phyloP scores from a whole-genome alignment of 2,113 vertebrate species.

The Ochotona princeps region DNA sequence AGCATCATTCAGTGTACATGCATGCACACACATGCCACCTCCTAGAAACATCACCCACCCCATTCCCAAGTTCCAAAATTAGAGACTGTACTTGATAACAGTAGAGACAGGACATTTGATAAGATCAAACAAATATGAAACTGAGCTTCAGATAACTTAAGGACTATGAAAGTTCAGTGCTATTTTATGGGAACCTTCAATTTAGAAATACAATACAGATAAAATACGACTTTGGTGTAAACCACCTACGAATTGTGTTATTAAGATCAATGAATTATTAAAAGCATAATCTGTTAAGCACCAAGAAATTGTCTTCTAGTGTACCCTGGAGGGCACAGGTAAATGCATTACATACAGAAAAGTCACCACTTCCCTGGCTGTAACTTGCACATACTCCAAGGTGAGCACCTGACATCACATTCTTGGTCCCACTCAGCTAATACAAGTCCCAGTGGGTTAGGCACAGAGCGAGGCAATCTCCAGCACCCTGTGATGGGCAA shows the following conservation, averaged over 20 bases:
- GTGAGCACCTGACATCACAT: neutral
- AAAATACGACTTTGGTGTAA: conserved; percentile 69
- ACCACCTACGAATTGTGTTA: conserved; percentile 76
- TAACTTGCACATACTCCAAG: conserved; percentile 43
- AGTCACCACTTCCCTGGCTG: neutral
- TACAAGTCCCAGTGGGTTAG: neutral
- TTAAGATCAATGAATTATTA: conserved; percentile 84
- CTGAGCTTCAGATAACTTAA: conserved; percentile 58
- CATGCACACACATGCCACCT: neutral
- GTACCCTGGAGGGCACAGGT: conserved; percentile 60
- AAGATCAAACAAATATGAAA: conserved; percentile 68
- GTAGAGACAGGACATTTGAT: conserved; percentile 47
- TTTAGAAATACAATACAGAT: conserved; percentile 70
- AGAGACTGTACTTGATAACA: conserved; percentile 50
- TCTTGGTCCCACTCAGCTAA: neutral
- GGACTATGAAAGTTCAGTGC: conserved; percentile 71
- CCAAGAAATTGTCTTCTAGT: conserved; percentile 80
- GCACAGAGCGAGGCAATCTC: neutral
- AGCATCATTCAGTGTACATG: neutral
- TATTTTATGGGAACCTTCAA: conserved; percentile 79
- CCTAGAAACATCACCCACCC: neutral
- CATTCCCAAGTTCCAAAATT: conserved; percentile 36
- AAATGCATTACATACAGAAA: conserved; percentile 71
- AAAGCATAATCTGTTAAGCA: conserved; percentile 80
- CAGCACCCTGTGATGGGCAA: neutral